phyloP scores from a whole-genome alignment of 2,888 invertebrate species.

The Mythimna impura region DNA sequence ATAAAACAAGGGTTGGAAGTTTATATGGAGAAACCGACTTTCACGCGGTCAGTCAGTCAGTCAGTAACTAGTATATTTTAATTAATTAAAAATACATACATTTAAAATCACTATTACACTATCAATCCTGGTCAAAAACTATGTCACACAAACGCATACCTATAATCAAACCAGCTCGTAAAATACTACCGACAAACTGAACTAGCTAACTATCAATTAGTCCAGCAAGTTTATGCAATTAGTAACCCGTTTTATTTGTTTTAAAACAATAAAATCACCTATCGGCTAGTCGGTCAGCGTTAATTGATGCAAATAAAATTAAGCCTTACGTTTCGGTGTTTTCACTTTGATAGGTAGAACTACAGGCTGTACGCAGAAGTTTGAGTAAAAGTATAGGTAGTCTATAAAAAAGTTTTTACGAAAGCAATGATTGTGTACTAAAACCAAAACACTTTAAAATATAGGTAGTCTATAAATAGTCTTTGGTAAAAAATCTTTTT shows the following conservation, averaged over 20 bases:
- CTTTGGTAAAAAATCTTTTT: no score
- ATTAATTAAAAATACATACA: no score
- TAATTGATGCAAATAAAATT: constrained; percentile 55
- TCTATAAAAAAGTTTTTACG: no score
- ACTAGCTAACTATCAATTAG: constrained; percentile 53
- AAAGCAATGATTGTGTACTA: no score
- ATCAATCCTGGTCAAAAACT: background rate
- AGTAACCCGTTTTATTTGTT: constrained; percentile 44
- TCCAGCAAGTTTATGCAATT: constrained; percentile 36
- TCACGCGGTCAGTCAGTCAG: no score
- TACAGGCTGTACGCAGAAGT: background rate
- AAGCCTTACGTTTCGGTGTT: background rate
- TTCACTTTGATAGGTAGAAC: background rate
- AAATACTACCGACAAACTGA: constrained; percentile 33
- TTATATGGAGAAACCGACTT: no score
- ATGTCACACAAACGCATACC: background rate
- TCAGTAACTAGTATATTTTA: no score
- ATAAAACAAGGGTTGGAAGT: no score
- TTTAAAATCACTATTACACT: background rate
- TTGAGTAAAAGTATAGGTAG: background rate
- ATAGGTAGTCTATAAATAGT: no score
- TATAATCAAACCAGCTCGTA: constrained; percentile 6
- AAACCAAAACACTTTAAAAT: no score
- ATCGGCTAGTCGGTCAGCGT: constrained; percentile 38
- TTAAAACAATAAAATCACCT: constrained; percentile 53